A percentile compares a stretch with the other conserved stretches of the same genome.
These are phyloP conservation scores for Drosophila sucinea DNA, from an alignment of 1,140 invertebrate genomes.

Conservation along the genomic window DNA sequence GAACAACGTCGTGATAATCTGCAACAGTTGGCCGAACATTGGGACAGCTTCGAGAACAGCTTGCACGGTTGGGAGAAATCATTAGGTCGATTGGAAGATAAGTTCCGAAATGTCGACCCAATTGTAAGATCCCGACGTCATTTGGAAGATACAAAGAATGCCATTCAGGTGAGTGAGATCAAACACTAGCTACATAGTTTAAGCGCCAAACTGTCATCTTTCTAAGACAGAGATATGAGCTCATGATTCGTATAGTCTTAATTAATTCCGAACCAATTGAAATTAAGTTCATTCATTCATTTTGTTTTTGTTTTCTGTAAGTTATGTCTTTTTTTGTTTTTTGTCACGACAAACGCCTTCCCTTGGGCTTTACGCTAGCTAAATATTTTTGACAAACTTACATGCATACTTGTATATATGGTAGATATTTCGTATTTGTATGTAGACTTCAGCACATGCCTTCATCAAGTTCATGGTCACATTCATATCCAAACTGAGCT, in stretches of 20 bases:
- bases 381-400: slow-evolving; percentile 45
- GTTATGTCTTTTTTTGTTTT: not conserved
- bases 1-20: slow-evolving; percentile 87
- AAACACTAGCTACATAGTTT: not conserved
- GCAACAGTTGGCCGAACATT: slow-evolving; percentile 88
- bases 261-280: slow-evolving; percentile 20
- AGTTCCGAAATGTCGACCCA: slow-evolving; percentile 89
- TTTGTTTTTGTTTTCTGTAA: slow-evolving; percentile 7
- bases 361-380: slow-evolving; percentile 38
- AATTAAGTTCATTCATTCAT: slow-evolving; percentile 52
- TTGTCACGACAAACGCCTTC: slow-evolving; percentile 24
- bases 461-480: slow-evolving; percentile 73
- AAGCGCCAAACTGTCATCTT: not conserved
- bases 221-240: not conserved
- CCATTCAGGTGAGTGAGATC: slow-evolving; percentile 86
- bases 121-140: slow-evolving; percentile 89
- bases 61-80: slow-evolving; percentile 87
- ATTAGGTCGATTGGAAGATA: slow-evolving; percentile 87
- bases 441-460: slow-evolving; percentile 36
- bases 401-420: slow-evolving; percentile 19
- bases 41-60: slow-evolving; percentile 90
- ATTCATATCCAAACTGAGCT: slow-evolving; percentile 32
- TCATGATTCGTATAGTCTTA: slow-evolving; percentile 21
- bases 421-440: slow-evolving; percentile 11
- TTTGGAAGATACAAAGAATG: slow-evolving; percentile 88